These are phyloP conservation scores for Pocillopora verrucosa DNA, from an alignment of 64 coral and sea anemone genomes.

Conservation along the genomic window DNA sequence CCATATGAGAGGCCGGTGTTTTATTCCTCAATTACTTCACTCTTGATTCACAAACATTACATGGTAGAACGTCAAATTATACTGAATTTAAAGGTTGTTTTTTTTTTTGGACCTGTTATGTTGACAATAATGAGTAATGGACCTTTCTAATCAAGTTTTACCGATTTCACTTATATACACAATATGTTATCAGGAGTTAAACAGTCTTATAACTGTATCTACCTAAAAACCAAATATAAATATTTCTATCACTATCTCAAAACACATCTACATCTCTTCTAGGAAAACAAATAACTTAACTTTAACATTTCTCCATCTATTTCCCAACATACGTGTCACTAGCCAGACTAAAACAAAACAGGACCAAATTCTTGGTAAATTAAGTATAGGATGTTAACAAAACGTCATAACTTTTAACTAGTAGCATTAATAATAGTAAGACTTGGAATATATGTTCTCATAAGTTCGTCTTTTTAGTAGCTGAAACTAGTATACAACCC, in stretches of 20 bases:
- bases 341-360: not conserved
- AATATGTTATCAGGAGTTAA: not conserved
- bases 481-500: not conserved
- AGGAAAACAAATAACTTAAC: constrained; percentile 19
- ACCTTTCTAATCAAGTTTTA: not conserved
- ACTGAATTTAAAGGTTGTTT: not conserved
- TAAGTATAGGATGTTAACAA: not conserved
- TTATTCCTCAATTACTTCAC: constrained; percentile 20
- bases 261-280: constrained; percentile 1
- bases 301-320: not conserved
- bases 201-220: not conserved
- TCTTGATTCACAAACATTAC: not conserved
- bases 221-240: constrained; percentile 32
- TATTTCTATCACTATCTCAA: constrained; percentile 31
- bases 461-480: not conserved
- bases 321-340: constrained; percentile 7
- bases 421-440: not conserved
- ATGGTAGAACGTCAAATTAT: not conserved
- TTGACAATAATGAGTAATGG: constrained; percentile 10
- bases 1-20: constrained; percentile 15
- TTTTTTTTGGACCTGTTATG: not conserved
- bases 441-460: not conserved
- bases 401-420: too few species aligned
- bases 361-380: not conserved
- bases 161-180: not conserved